These are phyloP conservation scores for Homarus gammarus DNA, from an alignment of 2,888 invertebrate species.

Conservation along the genomic window DNA sequence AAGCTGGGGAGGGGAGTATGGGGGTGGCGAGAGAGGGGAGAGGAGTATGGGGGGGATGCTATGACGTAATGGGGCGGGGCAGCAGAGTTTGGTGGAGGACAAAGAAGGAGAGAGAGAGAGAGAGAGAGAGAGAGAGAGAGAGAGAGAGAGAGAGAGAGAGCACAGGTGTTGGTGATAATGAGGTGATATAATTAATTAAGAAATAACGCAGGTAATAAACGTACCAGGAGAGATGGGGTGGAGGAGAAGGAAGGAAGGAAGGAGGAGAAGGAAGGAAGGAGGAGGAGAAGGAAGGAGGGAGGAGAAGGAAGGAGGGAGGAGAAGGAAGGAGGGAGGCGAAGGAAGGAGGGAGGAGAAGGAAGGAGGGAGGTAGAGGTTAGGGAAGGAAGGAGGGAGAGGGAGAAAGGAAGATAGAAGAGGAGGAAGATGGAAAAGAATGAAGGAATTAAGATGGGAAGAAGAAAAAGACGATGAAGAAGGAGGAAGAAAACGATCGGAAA, in stretches of 20 bases:
- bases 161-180: conserved; percentile 9
- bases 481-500: too few relatives aligned
- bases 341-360: not conserved
- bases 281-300: not conserved
- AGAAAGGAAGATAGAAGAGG: not conserved
- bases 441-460: too few relatives aligned
- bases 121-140: conserved; percentile 21
- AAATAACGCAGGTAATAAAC: not conserved
- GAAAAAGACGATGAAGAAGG: not conserved
- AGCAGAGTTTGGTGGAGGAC: not conserved
- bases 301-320: not conserved
- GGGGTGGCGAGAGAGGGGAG: not conserved
- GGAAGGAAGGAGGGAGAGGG: not conserved
- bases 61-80: not conserved
- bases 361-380: not conserved
- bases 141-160: conserved; percentile 35
- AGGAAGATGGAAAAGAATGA: too few relatives aligned
- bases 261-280: not conserved
- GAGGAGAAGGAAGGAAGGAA: too few relatives aligned
- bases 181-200: not conserved
- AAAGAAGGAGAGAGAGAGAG: not conserved
- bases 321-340: not conserved
- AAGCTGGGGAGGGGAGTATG: not conserved
- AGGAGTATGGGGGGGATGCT: not conserved
- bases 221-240: not conserved